These are phyloP conservation scores for Poeciliopsis occidentalis DNA, from an alignment of 2,113 vertebrate genomes.

Conservation along the genomic window DNA sequence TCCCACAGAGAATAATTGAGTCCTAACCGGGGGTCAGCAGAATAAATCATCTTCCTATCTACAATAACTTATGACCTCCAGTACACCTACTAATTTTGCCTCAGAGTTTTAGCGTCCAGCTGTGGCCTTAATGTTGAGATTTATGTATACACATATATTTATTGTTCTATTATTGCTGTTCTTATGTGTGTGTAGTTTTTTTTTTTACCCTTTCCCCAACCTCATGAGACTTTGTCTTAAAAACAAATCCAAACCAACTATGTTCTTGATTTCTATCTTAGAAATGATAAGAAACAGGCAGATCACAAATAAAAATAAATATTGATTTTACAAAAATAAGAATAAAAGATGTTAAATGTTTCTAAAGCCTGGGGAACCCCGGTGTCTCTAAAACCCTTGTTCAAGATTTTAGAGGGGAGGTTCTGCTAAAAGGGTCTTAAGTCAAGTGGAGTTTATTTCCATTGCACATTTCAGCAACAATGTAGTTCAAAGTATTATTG, in stretches of 20 bases:
- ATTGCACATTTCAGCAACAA: too few relatives aligned
- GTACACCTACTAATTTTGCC: slow-evolving; percentile 35
- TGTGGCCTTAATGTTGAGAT: background rate
- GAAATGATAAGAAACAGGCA: too few relatives aligned
- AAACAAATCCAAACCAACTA: background rate
- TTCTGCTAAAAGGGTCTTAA: too few relatives aligned
- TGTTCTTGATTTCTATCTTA: too few relatives aligned
- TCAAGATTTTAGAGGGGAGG: too few relatives aligned
- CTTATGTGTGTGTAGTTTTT: background rate
- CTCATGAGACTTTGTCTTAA: background rate
- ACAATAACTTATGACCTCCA: slow-evolving; percentile 62
- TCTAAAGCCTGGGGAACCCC: too few relatives aligned
- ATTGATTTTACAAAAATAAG: too few relatives aligned
- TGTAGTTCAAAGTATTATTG: too few relatives aligned
- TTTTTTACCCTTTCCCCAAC: background rate
- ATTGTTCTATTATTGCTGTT: background rate
- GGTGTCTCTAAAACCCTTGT: too few relatives aligned
- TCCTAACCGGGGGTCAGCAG: slow-evolving; percentile 64
- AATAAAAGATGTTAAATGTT: too few relatives aligned
- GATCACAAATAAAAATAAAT: too few relatives aligned
- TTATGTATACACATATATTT: slow-evolving; percentile 6
- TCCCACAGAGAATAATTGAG: slow-evolving; percentile 76
- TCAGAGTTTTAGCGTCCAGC: slow-evolving; percentile 17
- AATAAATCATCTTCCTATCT: slow-evolving; percentile 72
- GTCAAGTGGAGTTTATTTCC: too few relatives aligned